Evolutionary conservation across 35 echinoderm and acorn worm genomes (phyloP).

Genomic region (Ophiothrix spiculata): DNA sequence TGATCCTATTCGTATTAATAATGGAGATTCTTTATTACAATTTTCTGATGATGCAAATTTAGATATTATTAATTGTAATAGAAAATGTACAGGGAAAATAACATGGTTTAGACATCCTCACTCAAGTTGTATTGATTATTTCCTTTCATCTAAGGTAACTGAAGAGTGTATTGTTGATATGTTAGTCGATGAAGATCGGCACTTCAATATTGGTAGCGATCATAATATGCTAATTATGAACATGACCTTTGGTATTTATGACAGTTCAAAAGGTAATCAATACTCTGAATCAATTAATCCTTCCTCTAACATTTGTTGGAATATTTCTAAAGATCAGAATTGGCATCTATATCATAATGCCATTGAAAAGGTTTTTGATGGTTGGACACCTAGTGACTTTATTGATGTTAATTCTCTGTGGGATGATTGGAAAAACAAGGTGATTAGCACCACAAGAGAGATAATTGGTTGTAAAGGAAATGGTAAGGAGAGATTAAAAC

Average conservation of each 20-base stretch:
- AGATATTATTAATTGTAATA: neutral
- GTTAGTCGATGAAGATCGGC: neutral
- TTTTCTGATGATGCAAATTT: neutral
- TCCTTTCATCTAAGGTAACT: neutral
- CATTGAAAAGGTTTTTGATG: neutral
- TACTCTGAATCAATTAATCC: neutral
- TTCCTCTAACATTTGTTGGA: neutral
- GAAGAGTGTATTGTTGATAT: neutral
- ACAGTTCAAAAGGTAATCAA: neutral
- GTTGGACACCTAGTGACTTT: neutral
- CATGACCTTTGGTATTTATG: neutral
- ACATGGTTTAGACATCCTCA: slow-evolving; percentile 3
- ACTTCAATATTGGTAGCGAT: neutral
- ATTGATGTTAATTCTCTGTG: neutral
- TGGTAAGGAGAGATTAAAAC: slow-evolving; percentile 12
- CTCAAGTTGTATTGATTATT: slow-evolving; percentile 17
- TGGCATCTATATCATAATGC: neutral
- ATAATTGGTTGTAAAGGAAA: neutral
- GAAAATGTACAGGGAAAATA: neutral
- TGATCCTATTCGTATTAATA: neutral
- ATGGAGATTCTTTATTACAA: neutral
- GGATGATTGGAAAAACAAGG: neutral
- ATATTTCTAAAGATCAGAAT: neutral
- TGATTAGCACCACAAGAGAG: neutral
- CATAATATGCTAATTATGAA: neutral